phyloP scores from a whole-genome alignment of 2,797 vertebrate species.

The Onychomys arenicola region DNA sequence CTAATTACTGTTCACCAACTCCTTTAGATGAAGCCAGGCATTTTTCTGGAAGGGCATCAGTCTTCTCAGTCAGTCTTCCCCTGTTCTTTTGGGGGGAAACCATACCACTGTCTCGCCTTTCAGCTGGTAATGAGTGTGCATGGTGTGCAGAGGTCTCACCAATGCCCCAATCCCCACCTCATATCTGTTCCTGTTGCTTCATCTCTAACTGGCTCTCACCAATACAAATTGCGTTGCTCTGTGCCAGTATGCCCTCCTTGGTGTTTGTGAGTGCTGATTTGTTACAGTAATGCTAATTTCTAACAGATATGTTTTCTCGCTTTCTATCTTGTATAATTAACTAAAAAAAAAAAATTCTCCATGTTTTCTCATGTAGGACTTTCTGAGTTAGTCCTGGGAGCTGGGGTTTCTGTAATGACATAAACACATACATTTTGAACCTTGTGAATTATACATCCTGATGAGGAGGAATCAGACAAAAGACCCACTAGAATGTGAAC shows the following conservation, averaged over 20 bases:
- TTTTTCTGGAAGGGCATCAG: not conserved
- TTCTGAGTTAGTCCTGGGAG: not conserved
- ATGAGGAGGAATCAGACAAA: not conserved
- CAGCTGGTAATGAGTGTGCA: not conserved
- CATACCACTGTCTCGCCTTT: rapidly evolving
- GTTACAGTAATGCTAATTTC: not conserved
- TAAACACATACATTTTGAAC: not conserved
- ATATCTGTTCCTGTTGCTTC: not conserved
- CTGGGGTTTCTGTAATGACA: not conserved
- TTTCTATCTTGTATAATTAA: not conserved
- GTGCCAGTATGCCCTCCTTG: not conserved
- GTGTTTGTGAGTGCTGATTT: not conserved
- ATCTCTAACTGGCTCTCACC: not conserved
- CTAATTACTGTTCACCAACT: not conserved
- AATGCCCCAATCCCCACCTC: not conserved
- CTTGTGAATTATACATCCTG: not conserved
- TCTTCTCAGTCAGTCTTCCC: not conserved
- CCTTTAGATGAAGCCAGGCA: not conserved
- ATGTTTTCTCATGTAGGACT: not conserved
- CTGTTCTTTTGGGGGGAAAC: not conserved
- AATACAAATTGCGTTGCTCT: not conserved
- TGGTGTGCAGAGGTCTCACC: not conserved
- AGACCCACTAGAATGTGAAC: not conserved
- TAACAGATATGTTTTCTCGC: not conserved
- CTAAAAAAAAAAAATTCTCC: not conserved